Evolutionary conservation across 1,140 invertebrate species (phyloP), one percentile per base, ranked within the genome.

Genomic region (Odontomachus brunneus): DNA sequence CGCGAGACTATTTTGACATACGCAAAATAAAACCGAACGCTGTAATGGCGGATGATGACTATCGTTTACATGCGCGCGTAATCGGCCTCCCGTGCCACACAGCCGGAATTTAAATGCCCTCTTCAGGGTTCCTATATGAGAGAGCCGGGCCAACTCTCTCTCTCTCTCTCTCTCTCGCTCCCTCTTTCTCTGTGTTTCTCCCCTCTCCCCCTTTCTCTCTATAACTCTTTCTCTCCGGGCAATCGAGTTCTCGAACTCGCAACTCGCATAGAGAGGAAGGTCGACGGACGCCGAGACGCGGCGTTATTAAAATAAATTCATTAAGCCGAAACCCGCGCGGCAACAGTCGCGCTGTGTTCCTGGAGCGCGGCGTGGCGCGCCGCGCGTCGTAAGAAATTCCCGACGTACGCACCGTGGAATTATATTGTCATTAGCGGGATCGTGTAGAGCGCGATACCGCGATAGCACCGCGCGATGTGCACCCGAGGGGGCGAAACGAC

Each of bases 351-450:
- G 69, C 55, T 48, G 63, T 83, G 51, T 2, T 33, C 29, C 5
- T 33, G 14, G 24, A 44, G n/a, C 60, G 51, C 51, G 19, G 74
- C 24, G 59, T 14, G 9, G 17, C 19, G 53, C 48, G 29, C 2
- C 29, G 29, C 9, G 44, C 73, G 22, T 73, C 73, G 76, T 75
- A 85, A 87, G 85, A 89, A 87, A 87, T 82, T 85, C 72, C 33
- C 74, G 72, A 72, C 69, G 74, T 82, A 82, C 63, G 73, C 33
- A 85, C 76, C 82, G 83, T 91, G 85, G 88, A 91, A 91, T 91
- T 91, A 91, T 90, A 91, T 89, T 90, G 82, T 91, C 91, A 90
- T 91, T 91, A 91, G 88, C 85, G 86, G 88, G 80, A 76, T 69
- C 82, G 62, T 59, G 69, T 84, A 74, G 19, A 73, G 51, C 59